These are phyloP conservation scores for Plestiodon gilberti DNA, from an alignment of 2,113 vertebrate species.

Conservation along the genomic window DNA sequence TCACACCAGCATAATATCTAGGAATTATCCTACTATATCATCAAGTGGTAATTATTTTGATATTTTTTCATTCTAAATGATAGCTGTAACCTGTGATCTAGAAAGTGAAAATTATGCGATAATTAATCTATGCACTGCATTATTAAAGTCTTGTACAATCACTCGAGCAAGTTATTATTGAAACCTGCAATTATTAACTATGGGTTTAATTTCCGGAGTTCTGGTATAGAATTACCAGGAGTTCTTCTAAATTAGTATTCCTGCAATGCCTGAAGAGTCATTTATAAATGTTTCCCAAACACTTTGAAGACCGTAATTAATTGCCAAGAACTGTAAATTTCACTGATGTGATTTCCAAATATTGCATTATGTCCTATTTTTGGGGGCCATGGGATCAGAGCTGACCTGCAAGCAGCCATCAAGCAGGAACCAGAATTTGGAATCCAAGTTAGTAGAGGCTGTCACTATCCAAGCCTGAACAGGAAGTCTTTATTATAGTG, in stretches of 20 bases:
- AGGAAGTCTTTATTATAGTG: too few species aligned
- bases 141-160: conserved; percentile 20
- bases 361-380: not conserved
- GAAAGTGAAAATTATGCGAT: conserved; percentile 37
- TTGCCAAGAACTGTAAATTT: not conserved
- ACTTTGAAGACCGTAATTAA: not conserved
- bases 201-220: not conserved
- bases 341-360: not conserved
- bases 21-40: conserved; percentile 12
- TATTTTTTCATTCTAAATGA: not conserved
- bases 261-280: not conserved
- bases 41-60: conserved; percentile 27
- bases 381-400: not conserved
- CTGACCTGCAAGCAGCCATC: not conserved
- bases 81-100: conserved; percentile 21
- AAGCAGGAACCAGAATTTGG: not conserved
- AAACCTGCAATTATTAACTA: not conserved
- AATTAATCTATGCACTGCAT: conserved; percentile 15
- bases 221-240: not conserved
- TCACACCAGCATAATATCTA: not conserved
- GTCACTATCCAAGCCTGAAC: too few species aligned
- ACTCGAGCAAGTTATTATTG: conserved; percentile 22
- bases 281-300: not conserved
- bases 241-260: not conserved
- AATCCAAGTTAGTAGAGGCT: too few species aligned